Conservation (phyloP, 2,888 invertebrate species). For the Acanthosepion esculentum region DNA sequence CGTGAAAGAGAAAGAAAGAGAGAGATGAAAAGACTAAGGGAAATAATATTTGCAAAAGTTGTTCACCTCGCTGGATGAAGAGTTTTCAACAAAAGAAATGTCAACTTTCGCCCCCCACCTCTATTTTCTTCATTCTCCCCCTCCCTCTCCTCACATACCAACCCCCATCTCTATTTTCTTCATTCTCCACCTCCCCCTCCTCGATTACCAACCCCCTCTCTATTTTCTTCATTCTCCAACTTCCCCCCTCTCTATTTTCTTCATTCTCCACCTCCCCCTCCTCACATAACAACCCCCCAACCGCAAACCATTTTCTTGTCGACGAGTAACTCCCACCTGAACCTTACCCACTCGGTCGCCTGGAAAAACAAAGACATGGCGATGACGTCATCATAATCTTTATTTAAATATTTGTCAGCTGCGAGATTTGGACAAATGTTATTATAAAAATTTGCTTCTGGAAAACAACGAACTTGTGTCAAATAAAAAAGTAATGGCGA, state of each 20-base stretch:
- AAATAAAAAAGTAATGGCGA: background rate
- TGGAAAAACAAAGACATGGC: background rate
- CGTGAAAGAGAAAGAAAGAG: no score
- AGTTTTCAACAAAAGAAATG: background rate
- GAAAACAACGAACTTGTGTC: background rate
- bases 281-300: background rate
- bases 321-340: background rate
- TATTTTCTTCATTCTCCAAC: no score
- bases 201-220: no score
- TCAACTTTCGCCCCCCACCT: background rate
- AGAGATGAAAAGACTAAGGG: no score
- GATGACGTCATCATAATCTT: slow-evolving; percentile 33
- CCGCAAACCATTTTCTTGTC: background rate
- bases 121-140: background rate
- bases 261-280: background rate
- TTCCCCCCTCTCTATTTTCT: background rate
- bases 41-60: background rate
- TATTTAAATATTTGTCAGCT: slow-evolving; percentile 7
- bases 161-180: background rate
- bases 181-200: background rate
- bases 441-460: background rate
- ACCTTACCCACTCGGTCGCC: background rate
- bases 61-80: slow-evolving; percentile 16
- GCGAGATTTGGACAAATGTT: background rate
- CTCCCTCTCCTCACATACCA: background rate